Evolutionary conservation across 2,113 vertebrate genomes (phyloP).

Genomic region (Isichthys henryi): DNA sequence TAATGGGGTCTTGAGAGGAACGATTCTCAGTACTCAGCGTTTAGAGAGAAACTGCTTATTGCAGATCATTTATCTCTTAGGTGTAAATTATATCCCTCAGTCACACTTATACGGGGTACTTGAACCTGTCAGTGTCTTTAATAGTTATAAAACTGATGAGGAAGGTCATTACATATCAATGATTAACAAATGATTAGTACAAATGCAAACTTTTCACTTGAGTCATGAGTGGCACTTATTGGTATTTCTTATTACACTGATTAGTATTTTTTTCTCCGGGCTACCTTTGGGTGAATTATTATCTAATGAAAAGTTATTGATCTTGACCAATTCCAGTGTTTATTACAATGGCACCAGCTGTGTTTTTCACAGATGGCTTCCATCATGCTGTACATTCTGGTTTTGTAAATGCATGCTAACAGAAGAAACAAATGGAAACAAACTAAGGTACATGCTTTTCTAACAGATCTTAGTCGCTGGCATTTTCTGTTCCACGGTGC

Average conservation of each 20-base stretch:
- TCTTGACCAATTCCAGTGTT: background rate
- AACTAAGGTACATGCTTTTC: constrained; percentile 21
- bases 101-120: background rate
- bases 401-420: background rate
- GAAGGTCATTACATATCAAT: background rate
- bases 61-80: background rate
- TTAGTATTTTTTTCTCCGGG: background rate
- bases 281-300: background rate
- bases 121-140: background rate
- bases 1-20: background rate
- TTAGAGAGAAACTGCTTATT: background rate
- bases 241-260: background rate
- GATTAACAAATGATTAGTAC: background rate
- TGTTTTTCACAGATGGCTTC: background rate
- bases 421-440: constrained; percentile 30
- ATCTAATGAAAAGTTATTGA: background rate
- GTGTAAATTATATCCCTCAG: background rate
- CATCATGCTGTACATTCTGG: background rate
- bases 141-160: background rate
- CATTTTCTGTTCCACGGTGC: constrained; percentile 15
- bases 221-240: background rate
- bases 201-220: background rate
- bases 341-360: constrained; percentile 6
- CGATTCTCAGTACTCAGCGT: background rate
- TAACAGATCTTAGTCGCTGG: constrained; percentile 22